Evolutionary conservation across 1,140 invertebrate genomes (phyloP).

Genomic region (Neuroterus valhalla): DNA sequence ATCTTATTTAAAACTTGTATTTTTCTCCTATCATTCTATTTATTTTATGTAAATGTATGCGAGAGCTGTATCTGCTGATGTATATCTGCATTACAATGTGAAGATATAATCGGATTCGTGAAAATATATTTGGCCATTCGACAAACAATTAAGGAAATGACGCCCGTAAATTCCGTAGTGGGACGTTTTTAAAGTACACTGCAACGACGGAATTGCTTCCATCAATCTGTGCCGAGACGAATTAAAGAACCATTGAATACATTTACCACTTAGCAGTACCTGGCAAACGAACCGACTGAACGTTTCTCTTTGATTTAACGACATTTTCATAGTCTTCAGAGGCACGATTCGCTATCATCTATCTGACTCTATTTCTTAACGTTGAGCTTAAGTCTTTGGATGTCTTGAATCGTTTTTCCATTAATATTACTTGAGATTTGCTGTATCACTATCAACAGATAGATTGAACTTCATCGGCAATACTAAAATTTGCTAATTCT

Average conservation of each 20-base stretch:
- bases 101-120: slow-evolving; percentile 11
- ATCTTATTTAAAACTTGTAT: too few relatives aligned
- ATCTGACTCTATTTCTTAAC: slow-evolving; percentile 12
- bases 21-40: too few relatives aligned
- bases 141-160: slow-evolving; percentile 70
- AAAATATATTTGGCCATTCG: slow-evolving; percentile 60
- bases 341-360: slow-evolving; percentile 3
- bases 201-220: slow-evolving; percentile 68
- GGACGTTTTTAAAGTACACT: slow-evolving; percentile 62
- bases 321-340: slow-evolving; percentile 50
- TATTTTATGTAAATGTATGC: too few relatives aligned
- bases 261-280: slow-evolving; percentile 28
- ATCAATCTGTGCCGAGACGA: slow-evolving; percentile 66
- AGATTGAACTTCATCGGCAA: not conserved
- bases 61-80: too few relatives aligned
- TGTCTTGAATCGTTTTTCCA: slow-evolving; percentile 2
- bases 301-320: slow-evolving; percentile 43
- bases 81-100: not conserved
- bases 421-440: not conserved
- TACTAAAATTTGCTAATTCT: not conserved
- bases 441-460: not conserved
- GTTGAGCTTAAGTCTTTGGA: not conserved
- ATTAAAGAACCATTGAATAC: slow-evolving; percentile 60
- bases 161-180: slow-evolving; percentile 65
- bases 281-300: slow-evolving; percentile 28